Base-by-base conservation (phyloP, 2,113 vertebrate genomes). In the Carollia perspicillata region DNA sequence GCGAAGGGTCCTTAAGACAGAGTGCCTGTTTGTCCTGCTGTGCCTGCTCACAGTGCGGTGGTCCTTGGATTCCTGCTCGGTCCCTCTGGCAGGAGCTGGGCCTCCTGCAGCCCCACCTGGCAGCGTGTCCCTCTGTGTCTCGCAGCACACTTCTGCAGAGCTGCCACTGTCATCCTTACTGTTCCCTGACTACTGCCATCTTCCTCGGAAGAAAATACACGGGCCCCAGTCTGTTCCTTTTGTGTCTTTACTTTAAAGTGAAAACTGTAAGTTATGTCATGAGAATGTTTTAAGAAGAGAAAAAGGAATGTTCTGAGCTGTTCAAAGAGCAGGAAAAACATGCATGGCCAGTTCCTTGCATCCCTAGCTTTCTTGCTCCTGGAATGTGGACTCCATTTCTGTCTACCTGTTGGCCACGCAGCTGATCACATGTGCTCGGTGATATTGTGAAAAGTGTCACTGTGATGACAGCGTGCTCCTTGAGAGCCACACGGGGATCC, bases 381-480 rank as follows among this genome's bases (percentile, higher is more conserved):
- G 9, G 18, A 37, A 47, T 28, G 4, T 8, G 60, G 26, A 8
- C 18, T 7, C 16, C 8, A 12, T 89, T 93, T 92, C 51, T 75
- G 22, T 77, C 23, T 20, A 1, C 37, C 51, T 74, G 0, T 49
- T 51, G 68, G 14, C 14, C 55, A 84, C 80, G 74, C 78, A 49
- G 16, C 78, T 96, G 58, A 65, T 92, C 68, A 93, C 96, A 72
- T 60, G 23, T 96, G 97, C 95, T 97, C 81, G 81, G 5, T 91
- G 68, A 93, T 97, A 44, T 11, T 84, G 89, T 94, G 96, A 97
- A 97, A 97, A 94, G 96, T 93, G 68, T 89, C 77, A 47, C 72
- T 88, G 26, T 95, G 90, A 28, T 9, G 2, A 97, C 79, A 97
- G 97, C 92, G 26, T 97, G 90, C 98, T 97, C 93, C 74, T 68